Base-by-base conservation (phyloP, 2,888 invertebrate species). In the Nomada fabriciana region DNA sequence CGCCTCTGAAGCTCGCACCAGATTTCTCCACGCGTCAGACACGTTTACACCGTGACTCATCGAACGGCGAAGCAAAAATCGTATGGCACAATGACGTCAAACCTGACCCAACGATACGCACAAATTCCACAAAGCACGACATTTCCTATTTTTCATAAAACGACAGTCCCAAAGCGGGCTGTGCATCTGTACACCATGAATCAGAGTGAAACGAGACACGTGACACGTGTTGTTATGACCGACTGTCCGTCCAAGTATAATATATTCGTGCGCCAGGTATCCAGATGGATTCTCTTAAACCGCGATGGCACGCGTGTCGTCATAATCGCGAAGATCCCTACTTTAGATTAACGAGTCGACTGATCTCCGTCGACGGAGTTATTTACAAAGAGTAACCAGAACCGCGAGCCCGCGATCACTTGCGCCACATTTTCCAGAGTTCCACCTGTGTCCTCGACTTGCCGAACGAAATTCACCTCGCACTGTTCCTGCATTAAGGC, bases 181-280 rank as follows among this genome's bases (percentile, higher is more conserved):
- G 36, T 7, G 36, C 36, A 36, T 36, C 36, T 36, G 36, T 36
- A 36, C 36, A 36, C 36, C 36, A 5, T 36, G 36, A 36, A 36
- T 36, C 36, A 36, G 5, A 11, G 11, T 64, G 4, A 50, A 68
- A 63, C 1, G 36, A 64, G 82, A 73, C 63, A 25, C 47, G 53
- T 29, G 69, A 71, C 69, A 60, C 50, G 65, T 73, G 76, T 82
- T 79, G 73, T 82, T 69, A 59, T 73, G 82, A 73, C 83, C 69
- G 47, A 63, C 65, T 43, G 74, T 77, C 60, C 71, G 61, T 72
- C 72, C 11, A 20, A 50, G 25, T 55, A 13, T 36, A 20, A 53
- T 53, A 53, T 57, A 68, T 63, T 69, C 53, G 63, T 76, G 55
- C 43, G 79, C 60, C 50, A 71, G 68, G 53, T 55, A 64, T 61